Evolutionary conservation across 2,888 invertebrate species (phyloP).

Genomic region (Phortica magna): DNA sequence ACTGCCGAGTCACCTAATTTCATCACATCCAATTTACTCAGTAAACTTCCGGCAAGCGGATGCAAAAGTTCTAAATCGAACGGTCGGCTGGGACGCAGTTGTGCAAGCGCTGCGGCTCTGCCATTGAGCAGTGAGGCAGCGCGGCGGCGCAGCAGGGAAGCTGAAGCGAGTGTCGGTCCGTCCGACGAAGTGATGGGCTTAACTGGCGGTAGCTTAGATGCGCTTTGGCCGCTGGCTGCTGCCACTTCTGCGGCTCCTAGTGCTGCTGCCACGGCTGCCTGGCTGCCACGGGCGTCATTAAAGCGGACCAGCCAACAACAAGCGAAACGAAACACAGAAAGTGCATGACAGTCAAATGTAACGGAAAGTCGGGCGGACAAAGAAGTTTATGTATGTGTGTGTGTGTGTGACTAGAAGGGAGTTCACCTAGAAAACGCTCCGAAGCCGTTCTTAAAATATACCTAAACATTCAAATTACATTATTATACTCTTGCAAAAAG

Average conservation of each 20-base stretch:
- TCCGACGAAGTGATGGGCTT: too few species aligned
- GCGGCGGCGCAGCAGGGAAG: neutral
- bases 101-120: neutral
- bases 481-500: too few species aligned
- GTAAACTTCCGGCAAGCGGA: conserved; percentile 42
- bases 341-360: neutral
- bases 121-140: neutral
- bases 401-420: neutral
- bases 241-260: too few species aligned
- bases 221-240: too few species aligned
- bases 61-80: conserved; percentile 37
- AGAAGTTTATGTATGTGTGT: neutral
- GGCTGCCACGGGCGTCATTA: conserved; percentile 3
- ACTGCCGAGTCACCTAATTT: conserved; percentile 40
- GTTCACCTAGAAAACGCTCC: too few species aligned
- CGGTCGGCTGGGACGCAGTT: neutral
- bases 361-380: neutral
- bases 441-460: too few species aligned
- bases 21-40: conserved; percentile 41
- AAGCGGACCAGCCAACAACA: neutral
- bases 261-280: too few species aligned
- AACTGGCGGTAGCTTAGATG: too few species aligned
- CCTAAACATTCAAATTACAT: too few species aligned
- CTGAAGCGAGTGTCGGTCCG: neutral
- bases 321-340: neutral